phyloP scores from a whole-genome alignment of 2,113 vertebrate genomes.

The Tragelaphus imberbis region DNA sequence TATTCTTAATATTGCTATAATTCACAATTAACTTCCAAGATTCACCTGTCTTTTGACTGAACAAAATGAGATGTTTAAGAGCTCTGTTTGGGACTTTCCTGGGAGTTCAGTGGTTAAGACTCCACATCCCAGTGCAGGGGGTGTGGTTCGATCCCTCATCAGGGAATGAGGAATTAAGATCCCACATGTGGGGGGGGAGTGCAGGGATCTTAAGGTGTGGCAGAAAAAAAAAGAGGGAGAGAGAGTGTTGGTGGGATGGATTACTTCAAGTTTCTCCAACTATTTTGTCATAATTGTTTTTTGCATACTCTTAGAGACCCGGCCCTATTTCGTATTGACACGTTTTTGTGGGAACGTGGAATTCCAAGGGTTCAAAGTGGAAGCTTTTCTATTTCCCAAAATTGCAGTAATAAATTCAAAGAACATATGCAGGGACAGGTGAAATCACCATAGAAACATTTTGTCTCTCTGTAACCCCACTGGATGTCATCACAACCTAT shows the following conservation, averaged over 20 bases:
- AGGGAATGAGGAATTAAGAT: background rate
- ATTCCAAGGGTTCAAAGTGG: background rate
- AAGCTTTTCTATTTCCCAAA: background rate
- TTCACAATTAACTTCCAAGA: background rate
- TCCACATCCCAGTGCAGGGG: background rate
- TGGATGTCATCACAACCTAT: background rate
- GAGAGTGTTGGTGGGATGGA: background rate
- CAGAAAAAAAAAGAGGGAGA: background rate
- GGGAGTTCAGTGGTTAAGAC: background rate
- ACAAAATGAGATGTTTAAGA: background rate
- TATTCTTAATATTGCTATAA: background rate
- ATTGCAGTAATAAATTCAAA: background rate
- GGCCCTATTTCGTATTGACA: background rate
- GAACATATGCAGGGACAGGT: background rate
- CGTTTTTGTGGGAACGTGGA: background rate
- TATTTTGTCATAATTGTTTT: background rate
- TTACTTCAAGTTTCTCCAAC: background rate
- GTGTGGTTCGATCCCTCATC: background rate
- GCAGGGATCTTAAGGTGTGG: background rate
- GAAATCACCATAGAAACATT: background rate
- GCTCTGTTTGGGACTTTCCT: background rate
- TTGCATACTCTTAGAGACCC: background rate
- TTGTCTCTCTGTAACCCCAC: background rate
- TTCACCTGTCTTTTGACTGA: background rate
- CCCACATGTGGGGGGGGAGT: fast-evolving